Evolutionary conservation across 2,113 vertebrate species (phyloP), one percentile per base, ranked within the genome.

Genomic region (Eurystomus gularis): DNA sequence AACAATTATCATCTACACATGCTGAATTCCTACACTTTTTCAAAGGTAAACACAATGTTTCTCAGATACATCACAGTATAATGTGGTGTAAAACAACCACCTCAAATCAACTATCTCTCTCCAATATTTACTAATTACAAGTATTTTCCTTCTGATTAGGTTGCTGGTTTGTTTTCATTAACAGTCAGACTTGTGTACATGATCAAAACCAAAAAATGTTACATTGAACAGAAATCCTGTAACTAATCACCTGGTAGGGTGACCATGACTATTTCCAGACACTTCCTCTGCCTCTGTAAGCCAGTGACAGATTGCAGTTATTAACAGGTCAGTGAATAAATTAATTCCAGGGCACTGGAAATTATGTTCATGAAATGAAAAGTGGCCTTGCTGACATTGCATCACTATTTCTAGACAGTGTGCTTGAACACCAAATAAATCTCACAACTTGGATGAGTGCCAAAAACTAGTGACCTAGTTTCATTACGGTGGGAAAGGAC

Each of bases 381-480:
- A 97, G 94, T 78, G 72, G 95, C 94, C 93, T 96, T 97, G 96
- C 94, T 98, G 96, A 98, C 89, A 96, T 90, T 96, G 96, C 96
- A 94, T 95, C 94, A 94, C 95, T 94, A 97, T 97, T 98, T 98
- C 97, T 97, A 97, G 96, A 96, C 87, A 95, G 92, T 70, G 23
- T 42, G 79, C 55, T 40, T 93, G 66, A 97, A 93, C 88, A 95
- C 83, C 60, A 97, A 97, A 97, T 97, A 97, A 97, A 97, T 95
- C 93, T 96, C 88, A 62, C 78, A 96, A 71, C 61, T 84, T 96
- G 96, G 97, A 91, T 35, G 85, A 42, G 21, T 49, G 96, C 97
- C 98, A 97, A 92, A 96, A 96, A 91, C 93, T 96, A 96, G 88
- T 97, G 97, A 98, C 98, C 97, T 96, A 97, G 80, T 98, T 98